Evolutionary conservation across 92 coral and sea anemone genomes (phyloP), one percentile per base, ranked within the genome.

Genomic region (Galaxea fascicularis): DNA sequence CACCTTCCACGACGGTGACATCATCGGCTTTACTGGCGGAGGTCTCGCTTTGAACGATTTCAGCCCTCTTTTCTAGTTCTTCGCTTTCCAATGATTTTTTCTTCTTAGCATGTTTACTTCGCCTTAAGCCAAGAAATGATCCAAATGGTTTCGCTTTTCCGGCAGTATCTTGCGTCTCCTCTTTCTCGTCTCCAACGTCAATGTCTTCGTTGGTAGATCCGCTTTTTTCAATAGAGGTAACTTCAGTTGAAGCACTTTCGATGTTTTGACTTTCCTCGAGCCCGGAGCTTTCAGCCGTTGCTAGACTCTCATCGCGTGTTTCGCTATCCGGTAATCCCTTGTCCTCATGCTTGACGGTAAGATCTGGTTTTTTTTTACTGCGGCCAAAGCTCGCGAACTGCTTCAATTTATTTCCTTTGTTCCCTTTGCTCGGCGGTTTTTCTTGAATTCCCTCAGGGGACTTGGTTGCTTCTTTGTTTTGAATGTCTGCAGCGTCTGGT

Each of bases 301-400:
- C 71, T 10, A 44, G 65, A 10, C 9, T 29, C 30, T 31, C 29
- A 6, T 79, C 65, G n/a, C 20, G 1, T n/a, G 49, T 65, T 79
- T 79, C 76, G 47, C 11, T 31, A 14, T 31, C 79, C 51, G 84
- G 26, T 44, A 12, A 10, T 51, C 66, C 65, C 4, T 17, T 44
- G 0, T 47, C 66, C 65, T 25, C 7, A 18, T 27, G n/a, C 24
- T 79, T 79, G 62, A 31, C 4, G 51, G 84, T 54, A 39, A n/a
- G 20, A 3, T 57, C 79, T 52, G 57, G 25, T 70, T 54, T 71
- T 45, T 83, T 83, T 64, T 74, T 83, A 45, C 28, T 60, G 26
- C 81, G 80, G 10, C 87, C 74, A 62, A 83, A 83, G 27, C 82
- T 83, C 63, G 87, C 74, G 11, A 83, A 75, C 46, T 47, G 80